Base-by-base conservation (phyloP, 2,113 vertebrate genomes). In the Nycticebus coucang region DNA sequence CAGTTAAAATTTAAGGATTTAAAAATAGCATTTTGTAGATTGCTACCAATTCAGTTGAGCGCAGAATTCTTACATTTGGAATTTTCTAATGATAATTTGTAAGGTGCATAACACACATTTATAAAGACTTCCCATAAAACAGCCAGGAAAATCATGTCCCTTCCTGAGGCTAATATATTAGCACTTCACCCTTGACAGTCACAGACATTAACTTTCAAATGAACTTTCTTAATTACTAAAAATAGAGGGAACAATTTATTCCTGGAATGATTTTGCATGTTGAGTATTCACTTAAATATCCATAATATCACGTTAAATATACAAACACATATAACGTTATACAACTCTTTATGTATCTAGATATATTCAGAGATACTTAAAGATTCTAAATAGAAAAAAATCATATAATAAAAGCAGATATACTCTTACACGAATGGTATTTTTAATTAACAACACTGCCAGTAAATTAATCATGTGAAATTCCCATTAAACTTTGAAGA, bases 131-230 rank as follows among this genome's bases (percentile, higher is more conserved):
- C n/a, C 64, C 19, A 64, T 89, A 96, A 92, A 89, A 77, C 37
- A 93, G n/a, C 21, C 21, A 91, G 80, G 68, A 50, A 96, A 90
- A 57, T 37, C 88, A 77, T 68, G 41, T 77, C 35, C 74, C 71
- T 95, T 96, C 82, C 62, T n/a, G 62, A 96, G 86, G 75, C 78
- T 87, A 95, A 96, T 97, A 95, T 89, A 95, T 98, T 95, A 97
- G 74, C 28, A 66, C 26, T 89, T 97, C 64, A 84, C 95, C 94
- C 97, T 75, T 86, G 86, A 84, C 86, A 97, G 69, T 85, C 74
- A 78, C 93, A 57, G 72, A 28, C 82, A 97, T 96, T 97, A 97
- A 97, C 96, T 97, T 97, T 96, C 95, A 97, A 97, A 97, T 97
- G 96, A 93, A 96, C 82, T 96, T 75, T 72, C 18, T n/a, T 93